Conservation (phyloP, 1,140 invertebrate genomes). For the Drosophila ohnishii region DNA sequence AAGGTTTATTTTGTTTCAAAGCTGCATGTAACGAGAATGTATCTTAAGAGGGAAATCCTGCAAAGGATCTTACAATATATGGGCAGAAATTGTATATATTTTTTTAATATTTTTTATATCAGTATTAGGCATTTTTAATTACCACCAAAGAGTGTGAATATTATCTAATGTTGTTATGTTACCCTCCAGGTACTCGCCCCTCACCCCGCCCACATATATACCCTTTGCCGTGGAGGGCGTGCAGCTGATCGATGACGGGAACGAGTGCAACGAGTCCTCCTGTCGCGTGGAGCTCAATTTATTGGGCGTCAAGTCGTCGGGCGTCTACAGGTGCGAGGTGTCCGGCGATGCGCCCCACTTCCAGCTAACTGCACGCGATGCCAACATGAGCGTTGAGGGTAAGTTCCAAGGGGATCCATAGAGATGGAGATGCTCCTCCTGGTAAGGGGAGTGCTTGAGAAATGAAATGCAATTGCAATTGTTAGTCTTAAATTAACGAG, state of each 20-base stretch:
- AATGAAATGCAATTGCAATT: conserved; percentile 72
- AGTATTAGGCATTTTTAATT: background rate
- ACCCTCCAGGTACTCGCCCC: conserved; percentile 68
- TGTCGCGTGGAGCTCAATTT: conserved; percentile 85
- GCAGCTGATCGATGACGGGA: conserved; percentile 89
- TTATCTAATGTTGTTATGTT: conserved; percentile 2
- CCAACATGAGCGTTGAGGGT: conserved; percentile 86
- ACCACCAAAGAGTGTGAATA: background rate
- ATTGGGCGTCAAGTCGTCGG: conserved; percentile 84
- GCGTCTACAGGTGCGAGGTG: conserved; percentile 86
- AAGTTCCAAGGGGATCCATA: conserved; percentile 49
- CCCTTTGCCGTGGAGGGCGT: conserved; percentile 84
- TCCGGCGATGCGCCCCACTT: conserved; percentile 87
- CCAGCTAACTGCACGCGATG: conserved; percentile 84
- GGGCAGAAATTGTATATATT: too few species aligned
- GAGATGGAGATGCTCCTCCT: background rate
- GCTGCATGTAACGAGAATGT: background rate
- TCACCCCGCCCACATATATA: conserved; percentile 72
- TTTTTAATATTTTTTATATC: background rate
- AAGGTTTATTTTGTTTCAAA: background rate
- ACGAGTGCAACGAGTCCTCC: conserved; percentile 84
- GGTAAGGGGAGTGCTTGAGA: conserved; percentile 82
- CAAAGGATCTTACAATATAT: background rate
- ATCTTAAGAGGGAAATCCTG: background rate
- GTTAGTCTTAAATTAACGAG: conserved; percentile 71